Evolutionary conservation across 2,888 invertebrate species (phyloP), one percentile per base, ranked within the genome.

Genomic region (Baccha elongata): DNA sequence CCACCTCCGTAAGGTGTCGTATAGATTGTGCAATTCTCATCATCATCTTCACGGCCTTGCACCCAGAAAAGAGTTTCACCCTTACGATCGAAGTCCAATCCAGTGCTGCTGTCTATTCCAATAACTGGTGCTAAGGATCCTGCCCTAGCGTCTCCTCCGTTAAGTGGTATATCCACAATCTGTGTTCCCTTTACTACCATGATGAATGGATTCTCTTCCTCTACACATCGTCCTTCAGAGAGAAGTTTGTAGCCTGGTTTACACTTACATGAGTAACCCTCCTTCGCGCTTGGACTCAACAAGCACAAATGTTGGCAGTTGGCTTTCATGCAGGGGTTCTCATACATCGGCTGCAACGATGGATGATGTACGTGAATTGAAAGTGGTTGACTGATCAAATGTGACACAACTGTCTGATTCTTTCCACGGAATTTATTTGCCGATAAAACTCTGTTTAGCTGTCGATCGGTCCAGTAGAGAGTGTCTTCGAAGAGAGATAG

Each of bases 321-420:
- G 0, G 93, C 92, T 40, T 92, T 92, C 11, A 90, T 91, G 90
- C 99, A 99, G 0, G 98, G 98, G 85, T 95, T 95, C 0, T 93
- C 91, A 13, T 93, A 92, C 78, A 93, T 91, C 0, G 98, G 98
- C 90, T 99, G 99, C 55, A 99, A 91, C 0, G 97, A 96, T 0
- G 98, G 97, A 91, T 99, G 99, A 86, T 98, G 97, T 0, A 98
- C 98, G 87, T 97, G 97, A 83, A 99, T 97, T 7, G 98, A 98
- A 3, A 99, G 92, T 0, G 99, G 99, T 90, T 98, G 98, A 2
- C 97, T 97, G 85, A 99, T 98, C 69, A 98, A 92, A 89, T 98
- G 98, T 0, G 97, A 97, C 0, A 98, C 96, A 1, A 99, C 97
- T 0, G 97, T 97, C 89, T 98, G 97, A 89, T 98, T 98, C 23